Evolutionary conservation across 2,888 invertebrate species (phyloP), one percentile per base, ranked within the genome.

Genomic region (Nezara viridula): DNA sequence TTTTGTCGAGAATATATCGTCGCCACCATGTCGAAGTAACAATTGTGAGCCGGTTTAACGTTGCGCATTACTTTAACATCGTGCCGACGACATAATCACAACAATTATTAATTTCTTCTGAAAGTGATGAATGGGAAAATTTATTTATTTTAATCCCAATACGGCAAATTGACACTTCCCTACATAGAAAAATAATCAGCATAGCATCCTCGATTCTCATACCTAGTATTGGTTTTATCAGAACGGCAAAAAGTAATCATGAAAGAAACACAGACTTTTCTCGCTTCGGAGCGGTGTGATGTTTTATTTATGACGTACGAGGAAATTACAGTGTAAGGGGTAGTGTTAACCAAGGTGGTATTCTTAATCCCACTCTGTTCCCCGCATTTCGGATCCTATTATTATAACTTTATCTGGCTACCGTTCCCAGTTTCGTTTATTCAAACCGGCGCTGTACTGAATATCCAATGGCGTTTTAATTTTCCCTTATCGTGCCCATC

Each of bases 261-360:
- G 81, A 81, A 81, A 81, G 81, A 81, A 81, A 81, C 81, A 81
- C 24, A 24, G 44, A 47, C 44, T 81, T 81, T 81, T 81, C 81
- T 40, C 40, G 81, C 44, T 47, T 81, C 44, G 44, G 37, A n/a
- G 81, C 66, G 32, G 37, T 73, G 81, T n/a, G 44, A 81, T 81
- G 81, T 81, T 81, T 81, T 81, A 81, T 81, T 81, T 81, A 81
- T 81, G 81, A 40, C 81, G 81, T 81, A 81, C 81, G 44, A 81
- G 81, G 44, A 81, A 81, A 81, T 47, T 47, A 44, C 44, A 81
- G 44, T 40, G 44, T 44, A 81, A 81, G 81, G 47, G 81, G 44
- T 81, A n/a, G 44, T 44, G 81, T 81, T 81, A 44, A 81, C 81
- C 81, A 81, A 81, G 81, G 81, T 81, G 81, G 44, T 47, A 21